phyloP scores from a whole-genome alignment of 2,888 invertebrate genomes.

The Limnephilus marmoratus region DNA sequence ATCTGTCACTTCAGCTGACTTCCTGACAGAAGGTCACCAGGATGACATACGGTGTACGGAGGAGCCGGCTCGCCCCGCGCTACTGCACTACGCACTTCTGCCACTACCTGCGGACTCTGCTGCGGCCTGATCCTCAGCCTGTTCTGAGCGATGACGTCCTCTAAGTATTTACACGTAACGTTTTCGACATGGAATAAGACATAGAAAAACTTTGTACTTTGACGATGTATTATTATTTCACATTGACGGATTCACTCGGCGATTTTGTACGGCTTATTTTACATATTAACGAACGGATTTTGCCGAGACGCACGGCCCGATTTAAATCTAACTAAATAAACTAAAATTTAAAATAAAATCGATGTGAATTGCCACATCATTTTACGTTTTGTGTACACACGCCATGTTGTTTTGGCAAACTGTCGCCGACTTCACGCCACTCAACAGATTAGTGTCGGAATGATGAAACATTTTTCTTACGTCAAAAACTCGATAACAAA shows the following conservation, averaged over 20 bases:
- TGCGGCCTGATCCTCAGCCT: slow-evolving; percentile 20
- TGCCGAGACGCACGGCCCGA: slow-evolving; percentile 65
- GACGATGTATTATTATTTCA: slow-evolving; percentile 53
- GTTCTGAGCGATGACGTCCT: slow-evolving; percentile 39
- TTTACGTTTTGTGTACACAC: slow-evolving; percentile 70
- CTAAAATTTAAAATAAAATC: slow-evolving; percentile 67
- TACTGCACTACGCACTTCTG: slow-evolving; percentile 65
- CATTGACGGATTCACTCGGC: slow-evolving; percentile 59
- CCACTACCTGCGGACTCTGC: slow-evolving; percentile 48
- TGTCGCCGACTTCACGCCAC: slow-evolving; percentile 69
- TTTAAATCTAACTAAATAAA: slow-evolving; percentile 66
- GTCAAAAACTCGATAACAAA: slow-evolving; percentile 50
- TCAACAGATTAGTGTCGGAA: slow-evolving; percentile 70
- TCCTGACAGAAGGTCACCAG: slow-evolving; percentile 63
- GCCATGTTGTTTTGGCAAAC: slow-evolving; percentile 69
- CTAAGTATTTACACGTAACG: slow-evolving; percentile 62
- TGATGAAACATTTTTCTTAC: slow-evolving; percentile 59
- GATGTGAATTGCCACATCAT: slow-evolving; percentile 69
- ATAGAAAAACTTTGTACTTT: slow-evolving; percentile 65
- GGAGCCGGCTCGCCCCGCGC: slow-evolving; percentile 62
- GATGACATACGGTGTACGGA: slow-evolving; percentile 9
- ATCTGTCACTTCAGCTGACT: slow-evolving; percentile 70
- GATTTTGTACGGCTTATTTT: slow-evolving; percentile 56
- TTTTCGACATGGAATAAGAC: slow-evolving; percentile 64
- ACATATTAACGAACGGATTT: slow-evolving; percentile 66